phyloP scores from a whole-genome alignment of 53 echinoderm and acorn worm species.

The Astropecten irregularis region DNA sequence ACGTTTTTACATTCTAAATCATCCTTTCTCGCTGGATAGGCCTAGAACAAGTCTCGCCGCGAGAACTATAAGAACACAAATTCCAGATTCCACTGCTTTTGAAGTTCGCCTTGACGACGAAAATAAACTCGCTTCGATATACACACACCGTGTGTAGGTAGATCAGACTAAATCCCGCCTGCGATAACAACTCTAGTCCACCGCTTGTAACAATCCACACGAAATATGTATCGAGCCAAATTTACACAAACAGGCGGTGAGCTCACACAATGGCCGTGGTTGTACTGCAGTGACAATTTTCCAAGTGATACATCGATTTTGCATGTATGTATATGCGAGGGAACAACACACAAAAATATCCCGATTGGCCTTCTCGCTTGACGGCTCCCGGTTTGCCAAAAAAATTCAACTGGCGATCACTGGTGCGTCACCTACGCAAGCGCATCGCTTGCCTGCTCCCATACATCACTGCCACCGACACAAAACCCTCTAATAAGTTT shows the following conservation, averaged over 20 bases:
- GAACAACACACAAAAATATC: background rate
- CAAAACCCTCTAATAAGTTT: background rate
- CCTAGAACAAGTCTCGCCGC: too few relatives aligned
- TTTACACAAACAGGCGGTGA: background rate
- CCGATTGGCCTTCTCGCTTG: conserved; percentile 51
- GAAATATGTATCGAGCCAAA: background rate
- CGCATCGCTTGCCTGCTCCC: conserved; percentile 22
- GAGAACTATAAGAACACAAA: too few relatives aligned
- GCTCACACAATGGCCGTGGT: conserved; percentile 13
- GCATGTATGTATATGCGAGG: background rate
- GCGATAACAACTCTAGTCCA: background rate
- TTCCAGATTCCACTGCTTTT: too few relatives aligned
- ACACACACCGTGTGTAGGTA: too few relatives aligned
- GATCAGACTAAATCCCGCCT: too few relatives aligned
- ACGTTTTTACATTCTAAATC: too few relatives aligned
- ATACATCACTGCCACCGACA: conserved; percentile 42
- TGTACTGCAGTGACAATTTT: conserved; percentile 35
- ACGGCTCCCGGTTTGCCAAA: background rate
- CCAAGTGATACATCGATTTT: conserved; percentile 40
- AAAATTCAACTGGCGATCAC: conserved; percentile 42
- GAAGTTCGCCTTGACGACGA: too few relatives aligned
- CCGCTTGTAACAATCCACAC: background rate
- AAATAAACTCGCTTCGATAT: too few relatives aligned
- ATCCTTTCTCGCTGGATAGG: too few relatives aligned
- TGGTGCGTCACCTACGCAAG: conserved; percentile 48